Evolutionary conservation across 2,888 invertebrate species (phyloP).

Genomic region (Anthoptus insignis): DNA sequence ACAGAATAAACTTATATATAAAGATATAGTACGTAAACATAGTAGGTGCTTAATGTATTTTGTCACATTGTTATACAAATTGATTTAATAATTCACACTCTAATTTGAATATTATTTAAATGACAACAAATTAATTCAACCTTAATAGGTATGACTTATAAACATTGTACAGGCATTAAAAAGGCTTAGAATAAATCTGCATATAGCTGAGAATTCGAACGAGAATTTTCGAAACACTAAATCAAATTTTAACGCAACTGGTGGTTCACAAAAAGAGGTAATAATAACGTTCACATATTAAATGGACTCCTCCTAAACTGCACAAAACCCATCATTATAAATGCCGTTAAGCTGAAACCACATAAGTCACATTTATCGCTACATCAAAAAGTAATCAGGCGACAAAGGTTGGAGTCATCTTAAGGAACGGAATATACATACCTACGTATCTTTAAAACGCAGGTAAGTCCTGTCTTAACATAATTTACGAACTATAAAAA

Average conservation of each 20-base stretch:
- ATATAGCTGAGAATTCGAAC: background rate
- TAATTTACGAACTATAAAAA: constrained; percentile 70
- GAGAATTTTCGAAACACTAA: constrained; percentile 41
- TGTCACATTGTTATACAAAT: background rate
- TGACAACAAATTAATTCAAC: constrained; percentile 17
- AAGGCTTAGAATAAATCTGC: constrained; percentile 4
- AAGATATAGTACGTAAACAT: too few relatives aligned
- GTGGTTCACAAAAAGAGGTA: constrained; percentile 58
- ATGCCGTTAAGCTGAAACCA: constrained; percentile 74
- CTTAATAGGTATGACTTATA: background rate
- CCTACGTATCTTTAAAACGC: constrained; percentile 64
- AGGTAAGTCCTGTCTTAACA: constrained; percentile 66
- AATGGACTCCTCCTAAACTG: constrained; percentile 72
- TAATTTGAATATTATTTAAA: constrained; percentile 17
- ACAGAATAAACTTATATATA: background rate
- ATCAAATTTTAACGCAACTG: constrained; percentile 41
- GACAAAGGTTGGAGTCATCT: constrained; percentile 78
- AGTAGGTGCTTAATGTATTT: background rate
- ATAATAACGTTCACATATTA: constrained; percentile 77
- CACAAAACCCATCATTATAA: constrained; percentile 77
- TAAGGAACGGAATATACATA: constrained; percentile 60
- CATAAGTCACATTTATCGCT: constrained; percentile 85
- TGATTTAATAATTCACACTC: background rate
- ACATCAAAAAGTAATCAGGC: constrained; percentile 85
- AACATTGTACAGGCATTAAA: background rate